Conservation (phyloP, 2,888 invertebrate species). For the Dusona sp. region DNA sequence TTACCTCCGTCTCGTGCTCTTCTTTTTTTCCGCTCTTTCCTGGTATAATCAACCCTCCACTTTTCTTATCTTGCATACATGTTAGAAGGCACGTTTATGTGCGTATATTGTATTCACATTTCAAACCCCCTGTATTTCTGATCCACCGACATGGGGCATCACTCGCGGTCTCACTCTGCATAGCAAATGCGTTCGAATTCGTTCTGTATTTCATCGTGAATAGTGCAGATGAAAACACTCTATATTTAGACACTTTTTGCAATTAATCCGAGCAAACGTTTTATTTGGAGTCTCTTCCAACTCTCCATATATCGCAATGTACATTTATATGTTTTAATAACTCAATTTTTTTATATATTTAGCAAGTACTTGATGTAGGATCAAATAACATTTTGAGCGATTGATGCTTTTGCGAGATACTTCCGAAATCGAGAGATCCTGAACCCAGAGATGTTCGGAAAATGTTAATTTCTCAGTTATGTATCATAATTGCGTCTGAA, state of each 20-base stretch:
- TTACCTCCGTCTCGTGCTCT: slow-evolving; percentile 49
- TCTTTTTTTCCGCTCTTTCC: slow-evolving; percentile 9
- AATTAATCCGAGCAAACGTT: neutral
- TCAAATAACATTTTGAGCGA: no score
- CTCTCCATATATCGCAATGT: no score
- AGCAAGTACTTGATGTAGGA: no score
- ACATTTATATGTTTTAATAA: no score
- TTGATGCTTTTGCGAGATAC: no score
- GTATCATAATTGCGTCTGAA: no score
- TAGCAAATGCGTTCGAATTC: slow-evolving; percentile 14
- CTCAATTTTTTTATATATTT: no score
- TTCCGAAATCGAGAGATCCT: no score
- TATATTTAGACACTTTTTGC: neutral
- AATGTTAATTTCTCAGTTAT: no score
- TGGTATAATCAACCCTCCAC: slow-evolving; percentile 12
- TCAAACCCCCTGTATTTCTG: slow-evolving; percentile 29
- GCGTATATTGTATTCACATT: neutral
- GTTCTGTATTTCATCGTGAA: slow-evolving; percentile 16
- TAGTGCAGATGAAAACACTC: slow-evolving; percentile 16
- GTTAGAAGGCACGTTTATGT: neutral
- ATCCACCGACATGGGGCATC: slow-evolving; percentile 21
- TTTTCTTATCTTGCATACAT: slow-evolving; percentile 30
- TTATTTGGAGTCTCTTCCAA: no score
- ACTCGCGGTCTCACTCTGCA: slow-evolving; percentile 24
- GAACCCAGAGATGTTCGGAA: no score